phyloP scores from a whole-genome alignment of 1,140 invertebrate species.

The Conus betulinus region DNA sequence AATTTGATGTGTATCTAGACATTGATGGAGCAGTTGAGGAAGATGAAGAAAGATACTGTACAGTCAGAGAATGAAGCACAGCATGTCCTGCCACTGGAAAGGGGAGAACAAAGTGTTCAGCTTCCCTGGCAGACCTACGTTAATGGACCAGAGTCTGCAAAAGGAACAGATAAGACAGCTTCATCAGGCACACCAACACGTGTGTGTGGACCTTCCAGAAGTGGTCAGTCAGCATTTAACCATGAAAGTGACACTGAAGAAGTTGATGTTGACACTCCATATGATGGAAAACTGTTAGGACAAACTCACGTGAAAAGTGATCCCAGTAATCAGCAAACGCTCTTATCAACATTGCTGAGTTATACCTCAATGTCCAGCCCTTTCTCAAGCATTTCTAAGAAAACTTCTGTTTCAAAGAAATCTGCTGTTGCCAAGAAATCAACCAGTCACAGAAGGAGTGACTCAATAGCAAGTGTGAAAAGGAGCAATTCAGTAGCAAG shows the following conservation, averaged over 20 bases:
- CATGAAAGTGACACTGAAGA: constrained; percentile 9
- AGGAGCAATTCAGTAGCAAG: neutral
- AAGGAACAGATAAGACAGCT: too few relatives aligned
- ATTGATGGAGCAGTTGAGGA: constrained; percentile 21
- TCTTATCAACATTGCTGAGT: neutral
- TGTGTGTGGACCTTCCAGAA: neutral
- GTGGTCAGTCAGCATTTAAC: neutral
- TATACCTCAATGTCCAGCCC: neutral
- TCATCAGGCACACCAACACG: neutral
- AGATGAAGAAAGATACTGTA: constrained; percentile 9
- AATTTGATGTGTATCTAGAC: constrained; percentile 26
- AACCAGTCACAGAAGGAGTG: neutral
- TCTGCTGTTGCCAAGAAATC: neutral
- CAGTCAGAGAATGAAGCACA: neutral
- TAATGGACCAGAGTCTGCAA: neutral
- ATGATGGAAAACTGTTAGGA: constrained; percentile 12
- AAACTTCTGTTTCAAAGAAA: neutral
- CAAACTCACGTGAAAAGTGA: neutral
- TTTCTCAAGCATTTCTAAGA: neutral
- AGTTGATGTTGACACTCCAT: constrained; percentile 32
- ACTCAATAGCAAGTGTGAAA: neutral
- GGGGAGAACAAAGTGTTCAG: neutral
- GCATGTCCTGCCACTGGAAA: neutral
- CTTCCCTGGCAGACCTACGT: neutral
- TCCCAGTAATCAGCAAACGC: neutral